Evolutionary conservation across 2,113 vertebrate species (phyloP).

Genomic region (Nestor notabilis): DNA sequence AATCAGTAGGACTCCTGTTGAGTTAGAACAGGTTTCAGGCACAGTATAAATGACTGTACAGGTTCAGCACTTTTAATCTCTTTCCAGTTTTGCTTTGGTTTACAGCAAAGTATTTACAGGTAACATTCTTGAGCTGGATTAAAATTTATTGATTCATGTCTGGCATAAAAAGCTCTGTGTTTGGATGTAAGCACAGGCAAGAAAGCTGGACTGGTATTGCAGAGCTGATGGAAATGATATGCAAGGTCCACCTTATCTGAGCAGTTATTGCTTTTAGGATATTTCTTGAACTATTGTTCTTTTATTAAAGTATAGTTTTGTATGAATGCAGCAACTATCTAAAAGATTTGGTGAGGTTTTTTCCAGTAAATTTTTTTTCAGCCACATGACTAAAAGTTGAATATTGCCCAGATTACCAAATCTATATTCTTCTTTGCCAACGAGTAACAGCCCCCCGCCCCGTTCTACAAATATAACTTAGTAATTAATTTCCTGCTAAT

Average conservation of each 20-base stretch:
- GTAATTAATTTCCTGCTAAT: conserved; percentile 7
- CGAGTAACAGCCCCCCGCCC: not conserved
- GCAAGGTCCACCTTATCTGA: not conserved
- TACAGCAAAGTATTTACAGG: not conserved
- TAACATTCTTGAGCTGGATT: not conserved
- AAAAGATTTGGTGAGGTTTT: not conserved
- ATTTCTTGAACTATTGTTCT: not conserved
- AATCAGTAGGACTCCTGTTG: conserved; percentile 26
- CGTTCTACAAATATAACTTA: not conserved
- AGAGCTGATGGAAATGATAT: not conserved
- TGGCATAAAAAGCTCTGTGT: not conserved
- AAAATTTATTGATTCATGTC: not conserved
- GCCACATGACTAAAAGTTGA: not conserved
- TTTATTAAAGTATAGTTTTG: not conserved
- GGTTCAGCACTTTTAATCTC: not conserved
- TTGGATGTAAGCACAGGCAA: not conserved
- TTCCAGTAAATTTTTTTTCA: not conserved
- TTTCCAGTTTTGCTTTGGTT: not conserved
- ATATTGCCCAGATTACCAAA: not conserved
- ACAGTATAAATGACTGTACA: not conserved
- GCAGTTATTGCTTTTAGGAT: not conserved
- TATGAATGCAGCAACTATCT: not conserved
- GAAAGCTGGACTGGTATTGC: not conserved
- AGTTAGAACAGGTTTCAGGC: not conserved
- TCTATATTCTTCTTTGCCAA: not conserved